Percentiles rank a stretch among this genome's conserved stretches.
Conservation (phyloP, 1,140 invertebrate genomes). For the Harpegnathos saltator region DNA sequence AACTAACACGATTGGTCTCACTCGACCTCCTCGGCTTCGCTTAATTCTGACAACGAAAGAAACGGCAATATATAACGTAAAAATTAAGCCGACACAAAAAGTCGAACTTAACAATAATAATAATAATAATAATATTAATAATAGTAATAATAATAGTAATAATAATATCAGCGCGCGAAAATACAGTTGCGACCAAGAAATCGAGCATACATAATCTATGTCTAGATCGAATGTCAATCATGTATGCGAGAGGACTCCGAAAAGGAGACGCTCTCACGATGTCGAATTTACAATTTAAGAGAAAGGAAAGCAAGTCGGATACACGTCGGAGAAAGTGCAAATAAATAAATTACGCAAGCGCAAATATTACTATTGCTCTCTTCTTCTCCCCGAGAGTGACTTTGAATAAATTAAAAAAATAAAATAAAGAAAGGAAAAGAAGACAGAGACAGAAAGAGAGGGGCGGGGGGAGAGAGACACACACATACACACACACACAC, state of each 20-base stretch:
- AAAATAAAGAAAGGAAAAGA: slow-evolving; percentile 16
- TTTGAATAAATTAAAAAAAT: slow-evolving; percentile 65
- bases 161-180: slow-evolving; percentile 57
- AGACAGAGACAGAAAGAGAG: background rate
- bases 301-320: background rate
- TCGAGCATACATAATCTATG: too few species aligned
- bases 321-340: slow-evolving; percentile 38
- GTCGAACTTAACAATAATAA: too few species aligned
- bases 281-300: too few species aligned
- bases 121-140: slow-evolving; percentile 50
- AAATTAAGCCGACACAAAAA: background rate
- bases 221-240: slow-evolving; percentile 16
- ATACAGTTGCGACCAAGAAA: slow-evolving; percentile 5
- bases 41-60: slow-evolving; percentile 19
- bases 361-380: slow-evolving; percentile 43
- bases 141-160: slow-evolving; percentile 25
- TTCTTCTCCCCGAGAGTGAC: background rate
- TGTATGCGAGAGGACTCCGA: slow-evolving; percentile 18
- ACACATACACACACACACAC: too few species aligned
- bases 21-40: background rate
- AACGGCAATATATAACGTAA: background rate
- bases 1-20: background rate
- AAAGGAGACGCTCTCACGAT: slow-evolving; percentile 8
- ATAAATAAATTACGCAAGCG: slow-evolving; percentile 43
- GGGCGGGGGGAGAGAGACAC: too few species aligned